These are phyloP conservation scores for Triplophysa rosa DNA, from an alignment of 2,113 vertebrate species.

Conservation along the genomic window DNA sequence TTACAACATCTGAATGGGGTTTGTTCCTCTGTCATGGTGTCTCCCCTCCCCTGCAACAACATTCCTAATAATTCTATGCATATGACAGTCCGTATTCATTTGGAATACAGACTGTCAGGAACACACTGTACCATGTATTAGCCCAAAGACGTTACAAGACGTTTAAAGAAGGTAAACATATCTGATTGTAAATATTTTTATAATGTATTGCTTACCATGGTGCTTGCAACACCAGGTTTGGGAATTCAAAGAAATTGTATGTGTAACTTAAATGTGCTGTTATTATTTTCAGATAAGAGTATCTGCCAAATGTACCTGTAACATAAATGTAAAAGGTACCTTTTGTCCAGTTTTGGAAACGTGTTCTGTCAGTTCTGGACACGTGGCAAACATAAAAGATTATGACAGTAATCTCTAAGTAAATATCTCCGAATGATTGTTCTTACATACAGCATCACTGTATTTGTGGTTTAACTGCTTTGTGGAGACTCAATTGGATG, in stretches of 20 bases:
- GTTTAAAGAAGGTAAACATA: no score
- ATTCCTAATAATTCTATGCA: conserved; percentile 17
- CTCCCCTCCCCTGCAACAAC: not conserved
- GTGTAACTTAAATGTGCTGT: no score
- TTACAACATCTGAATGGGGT: conserved; percentile 44
- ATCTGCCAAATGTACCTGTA: no score
- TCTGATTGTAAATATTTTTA: no score
- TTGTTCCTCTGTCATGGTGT: conserved; percentile 36
- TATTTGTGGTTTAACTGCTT: not conserved
- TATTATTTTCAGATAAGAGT: no score
- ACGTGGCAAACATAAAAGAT: conserved; percentile 16
- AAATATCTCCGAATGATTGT: not conserved
- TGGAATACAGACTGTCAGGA: not conserved
- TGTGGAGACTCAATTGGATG: conserved; percentile 19
- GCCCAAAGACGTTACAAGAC: no score
- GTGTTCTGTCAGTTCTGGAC: not conserved
- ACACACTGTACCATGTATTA: not conserved
- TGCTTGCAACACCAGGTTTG: no score
- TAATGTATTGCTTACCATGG: no score
- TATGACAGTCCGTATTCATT: not conserved
- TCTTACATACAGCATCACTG: not conserved
- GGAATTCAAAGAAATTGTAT: no score
- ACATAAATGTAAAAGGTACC: no score
- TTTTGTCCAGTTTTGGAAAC: no score
- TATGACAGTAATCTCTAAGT: conserved; percentile 20